Percentiles rank a stretch among this genome's conserved stretches.
Evolutionary conservation across 1,140 invertebrate species (phyloP).

Genomic region (Papilio machaon): DNA sequence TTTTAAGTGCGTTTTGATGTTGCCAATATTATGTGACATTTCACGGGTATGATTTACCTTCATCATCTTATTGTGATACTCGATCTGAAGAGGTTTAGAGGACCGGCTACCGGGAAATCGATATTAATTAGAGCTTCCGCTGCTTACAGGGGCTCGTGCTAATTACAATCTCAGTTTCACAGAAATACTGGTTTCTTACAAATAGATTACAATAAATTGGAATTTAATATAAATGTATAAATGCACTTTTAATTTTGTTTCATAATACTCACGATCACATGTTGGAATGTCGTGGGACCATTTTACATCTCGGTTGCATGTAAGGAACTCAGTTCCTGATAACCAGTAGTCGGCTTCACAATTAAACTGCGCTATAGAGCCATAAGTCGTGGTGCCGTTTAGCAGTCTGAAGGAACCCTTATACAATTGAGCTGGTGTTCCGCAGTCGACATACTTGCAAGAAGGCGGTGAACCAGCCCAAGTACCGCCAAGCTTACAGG

Average conservation of each 20-base stretch:
- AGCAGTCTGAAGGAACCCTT: constrained; percentile 88
- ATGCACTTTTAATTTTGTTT: background rate
- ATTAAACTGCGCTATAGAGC: constrained; percentile 88
- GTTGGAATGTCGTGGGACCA: constrained; percentile 93
- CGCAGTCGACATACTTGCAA: constrained; percentile 94
- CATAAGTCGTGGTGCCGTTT: constrained; percentile 91
- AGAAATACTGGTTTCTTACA: background rate
- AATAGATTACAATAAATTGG: background rate
- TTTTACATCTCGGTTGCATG: constrained; percentile 90
- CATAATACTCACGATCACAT: constrained; percentile 88
- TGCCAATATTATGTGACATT: too few species aligned
- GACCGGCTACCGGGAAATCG: background rate
- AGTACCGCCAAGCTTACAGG: constrained; percentile 90
- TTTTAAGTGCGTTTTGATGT: too few species aligned
- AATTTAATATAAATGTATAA: background rate
- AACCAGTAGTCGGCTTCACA: constrained; percentile 94
- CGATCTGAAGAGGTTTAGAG: background rate
- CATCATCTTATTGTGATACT: background rate
- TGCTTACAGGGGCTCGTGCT: background rate
- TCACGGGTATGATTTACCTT: too few species aligned
- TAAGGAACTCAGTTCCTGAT: constrained; percentile 85
- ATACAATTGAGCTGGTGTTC: constrained; percentile 89
- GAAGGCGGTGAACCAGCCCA: constrained; percentile 91
- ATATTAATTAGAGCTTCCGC: background rate
- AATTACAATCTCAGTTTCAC: constrained; percentile 12